These are phyloP conservation scores for Spea multiplicata DNA, from an alignment of 2,113 vertebrate species.

Conservation along the genomic window DNA sequence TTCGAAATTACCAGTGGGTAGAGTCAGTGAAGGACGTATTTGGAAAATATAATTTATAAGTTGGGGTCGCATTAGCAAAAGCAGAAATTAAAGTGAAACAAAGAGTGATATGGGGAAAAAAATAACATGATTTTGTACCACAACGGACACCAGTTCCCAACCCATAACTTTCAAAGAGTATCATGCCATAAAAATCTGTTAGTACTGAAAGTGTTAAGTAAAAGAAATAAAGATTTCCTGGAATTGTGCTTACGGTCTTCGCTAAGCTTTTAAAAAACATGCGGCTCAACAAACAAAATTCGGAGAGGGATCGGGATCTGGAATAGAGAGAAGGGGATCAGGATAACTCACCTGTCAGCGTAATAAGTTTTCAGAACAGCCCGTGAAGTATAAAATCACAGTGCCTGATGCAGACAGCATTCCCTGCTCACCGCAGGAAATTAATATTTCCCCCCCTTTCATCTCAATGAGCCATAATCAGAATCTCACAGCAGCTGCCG, in stretches of 20 bases:
- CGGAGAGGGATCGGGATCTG: slow-evolving; percentile 19
- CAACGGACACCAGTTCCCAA: no score
- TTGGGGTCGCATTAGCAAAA: no score
- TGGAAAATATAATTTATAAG: no score
- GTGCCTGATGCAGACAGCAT: slow-evolving; percentile 18
- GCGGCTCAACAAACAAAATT: slow-evolving; percentile 36
- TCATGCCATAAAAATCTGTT: no score
- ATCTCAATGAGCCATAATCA: slow-evolving; percentile 4
- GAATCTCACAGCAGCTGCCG: slow-evolving; percentile 38
- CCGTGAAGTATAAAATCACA: slow-evolving; percentile 41
- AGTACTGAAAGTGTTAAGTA: slow-evolving; percentile 10
- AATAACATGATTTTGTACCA: no score
- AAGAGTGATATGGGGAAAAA: no score
- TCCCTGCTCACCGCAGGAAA: slow-evolving; percentile 42
- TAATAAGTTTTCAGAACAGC: slow-evolving; percentile 40
- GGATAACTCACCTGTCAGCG: slow-evolving; percentile 39
- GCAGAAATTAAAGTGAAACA: no score
- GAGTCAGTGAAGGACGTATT: no score
- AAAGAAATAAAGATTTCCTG: slow-evolving; percentile 31
- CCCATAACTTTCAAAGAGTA: no score
- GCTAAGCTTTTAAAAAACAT: slow-evolving; percentile 30
- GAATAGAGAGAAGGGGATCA: slow-evolving; percentile 8
- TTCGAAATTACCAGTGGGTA: no score
- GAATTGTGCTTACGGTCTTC: background rate
- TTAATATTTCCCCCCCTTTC: slow-evolving; percentile 34